phyloP scores from a whole-genome alignment of 1,140 invertebrate genomes.

The Drosophila biarmipes region DNA sequence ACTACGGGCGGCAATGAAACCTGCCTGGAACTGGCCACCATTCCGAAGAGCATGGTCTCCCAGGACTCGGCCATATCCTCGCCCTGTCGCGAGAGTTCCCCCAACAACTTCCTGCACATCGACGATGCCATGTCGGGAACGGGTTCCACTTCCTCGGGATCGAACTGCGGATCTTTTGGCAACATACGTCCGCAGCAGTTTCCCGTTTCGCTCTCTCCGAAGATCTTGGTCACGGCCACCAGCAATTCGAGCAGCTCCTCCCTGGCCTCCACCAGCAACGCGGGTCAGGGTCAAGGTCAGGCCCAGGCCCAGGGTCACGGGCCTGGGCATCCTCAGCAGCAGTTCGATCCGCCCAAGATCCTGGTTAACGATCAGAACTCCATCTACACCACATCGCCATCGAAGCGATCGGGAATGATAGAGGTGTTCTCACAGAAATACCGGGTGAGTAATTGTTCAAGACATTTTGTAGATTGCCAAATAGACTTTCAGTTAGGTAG shows the following conservation, averaged over 20 bases:
- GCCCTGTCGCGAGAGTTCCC: constrained; percentile 79
- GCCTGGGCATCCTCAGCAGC: constrained; percentile 41
- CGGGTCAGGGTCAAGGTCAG: constrained; percentile 24
- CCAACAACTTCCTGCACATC: constrained; percentile 78
- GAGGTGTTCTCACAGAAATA: constrained; percentile 85
- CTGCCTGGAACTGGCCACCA: constrained; percentile 77
- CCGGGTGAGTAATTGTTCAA: constrained; percentile 61
- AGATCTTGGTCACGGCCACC: constrained; percentile 79
- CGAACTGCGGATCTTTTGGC: constrained; percentile 59
- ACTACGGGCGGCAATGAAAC: constrained; percentile 82
- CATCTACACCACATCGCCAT: constrained; percentile 84
- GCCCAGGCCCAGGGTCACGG: constrained; percentile 15
- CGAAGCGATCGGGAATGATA: constrained; percentile 80
- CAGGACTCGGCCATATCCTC: constrained; percentile 83
- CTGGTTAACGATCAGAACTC: constrained; percentile 84
- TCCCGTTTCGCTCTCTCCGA: constrained; percentile 78
- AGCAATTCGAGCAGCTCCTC: constrained; percentile 80
- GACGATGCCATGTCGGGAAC: constrained; percentile 73
- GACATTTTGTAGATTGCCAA: too few species aligned
- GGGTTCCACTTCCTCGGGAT: constrained; percentile 70
- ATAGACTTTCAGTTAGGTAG: too few species aligned
- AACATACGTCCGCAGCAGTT: constrained; percentile 78
- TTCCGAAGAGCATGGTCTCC: constrained; percentile 80
- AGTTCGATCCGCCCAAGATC: constrained; percentile 84
- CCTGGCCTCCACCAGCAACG: constrained; percentile 58